These are phyloP conservation scores for Hemiscyllium ocellatum DNA, from an alignment of 2,113 vertebrate genomes.

Conservation along the genomic window DNA sequence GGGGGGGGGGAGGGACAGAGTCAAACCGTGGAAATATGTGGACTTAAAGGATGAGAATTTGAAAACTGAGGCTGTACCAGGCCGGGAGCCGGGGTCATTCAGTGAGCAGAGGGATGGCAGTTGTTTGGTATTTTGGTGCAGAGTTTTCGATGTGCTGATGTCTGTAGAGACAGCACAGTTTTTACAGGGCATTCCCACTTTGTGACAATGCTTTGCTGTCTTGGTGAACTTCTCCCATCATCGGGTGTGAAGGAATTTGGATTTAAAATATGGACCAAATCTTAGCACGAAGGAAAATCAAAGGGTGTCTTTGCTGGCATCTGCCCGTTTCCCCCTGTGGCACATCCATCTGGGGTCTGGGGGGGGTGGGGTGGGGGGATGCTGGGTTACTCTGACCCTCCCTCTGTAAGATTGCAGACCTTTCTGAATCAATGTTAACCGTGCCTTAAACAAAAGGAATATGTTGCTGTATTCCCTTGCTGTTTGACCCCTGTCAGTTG, in stretches of 20 bases:
- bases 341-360: not conserved
- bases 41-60: not conserved
- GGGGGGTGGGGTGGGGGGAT: too few species aligned
- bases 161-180: not conserved
- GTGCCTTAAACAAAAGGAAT: conserved; percentile 16
- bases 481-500: conserved; percentile 18
- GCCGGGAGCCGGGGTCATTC: not conserved
- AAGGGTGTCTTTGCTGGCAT: not conserved
- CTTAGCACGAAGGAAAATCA: not conserved
- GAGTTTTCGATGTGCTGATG: not conserved
- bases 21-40: not conserved
- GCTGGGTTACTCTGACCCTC: not conserved
- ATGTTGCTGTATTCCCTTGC: conserved; percentile 14
- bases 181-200: not conserved
- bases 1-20: not conserved
- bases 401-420: conserved; percentile 2
- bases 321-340: not conserved
- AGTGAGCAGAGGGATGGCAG: not conserved
- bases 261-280: not conserved
- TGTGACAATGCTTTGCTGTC: not conserved
- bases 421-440: conserved; percentile 18
- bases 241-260: not conserved
- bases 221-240: not conserved
- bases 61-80: not conserved
- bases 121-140: not conserved